Base-by-base conservation (phyloP, 2,113 vertebrate genomes). In the Hydrolagus affinis region DNA sequence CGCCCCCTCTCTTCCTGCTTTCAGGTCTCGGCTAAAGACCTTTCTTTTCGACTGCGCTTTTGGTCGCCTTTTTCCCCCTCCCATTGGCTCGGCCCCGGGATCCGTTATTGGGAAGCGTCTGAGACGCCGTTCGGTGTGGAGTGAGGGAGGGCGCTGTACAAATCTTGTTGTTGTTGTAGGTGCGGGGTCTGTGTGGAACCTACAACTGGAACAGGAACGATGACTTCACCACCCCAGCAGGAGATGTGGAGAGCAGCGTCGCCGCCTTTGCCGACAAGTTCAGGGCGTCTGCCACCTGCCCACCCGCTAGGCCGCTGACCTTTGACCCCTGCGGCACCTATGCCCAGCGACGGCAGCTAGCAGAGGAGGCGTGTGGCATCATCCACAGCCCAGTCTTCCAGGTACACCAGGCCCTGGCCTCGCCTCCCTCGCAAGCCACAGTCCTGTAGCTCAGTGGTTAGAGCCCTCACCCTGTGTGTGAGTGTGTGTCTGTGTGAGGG, bases 131-230 rank as follows among this genome's bases (percentile, higher is more conserved):
- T n/a, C n/a, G n/a, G n/a, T n/a, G n/a, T n/a, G n/a, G n/a, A n/a
- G n/a, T n/a, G n/a, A n/a, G n/a, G n/a, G n/a, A n/a, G n/a, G n/a
- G n/a, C n/a, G n/a, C n/a, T n/a, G n/a, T n/a, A n/a, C n/a, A n/a
- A n/a, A n/a, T n/a, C n/a, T n/a, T n/a, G n/a, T n/a, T n/a, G n/a
- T n/a, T n/a, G n/a, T n/a, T n/a, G n/a, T 86, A 97, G 97, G 96
- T 98, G 1, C 95, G 94, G 0, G 96, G 96, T 0, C 90, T 99
- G 14, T 98, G 96, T 9, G 96, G 96, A 60, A 98, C 96, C 0
- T 93, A 95, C 87, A 97, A 93, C 62, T 95, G 96, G 94, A 95
- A 91, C 89, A 96, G 96, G 91, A 91, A 92, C 0, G 97, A 98
- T 0, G 97, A 98, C 83, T 98, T 98, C 89, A 93, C 92, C 87